These are phyloP conservation scores for Agriotes lineatus DNA, from an alignment of 2,888 invertebrate genomes.

Conservation along the genomic window DNA sequence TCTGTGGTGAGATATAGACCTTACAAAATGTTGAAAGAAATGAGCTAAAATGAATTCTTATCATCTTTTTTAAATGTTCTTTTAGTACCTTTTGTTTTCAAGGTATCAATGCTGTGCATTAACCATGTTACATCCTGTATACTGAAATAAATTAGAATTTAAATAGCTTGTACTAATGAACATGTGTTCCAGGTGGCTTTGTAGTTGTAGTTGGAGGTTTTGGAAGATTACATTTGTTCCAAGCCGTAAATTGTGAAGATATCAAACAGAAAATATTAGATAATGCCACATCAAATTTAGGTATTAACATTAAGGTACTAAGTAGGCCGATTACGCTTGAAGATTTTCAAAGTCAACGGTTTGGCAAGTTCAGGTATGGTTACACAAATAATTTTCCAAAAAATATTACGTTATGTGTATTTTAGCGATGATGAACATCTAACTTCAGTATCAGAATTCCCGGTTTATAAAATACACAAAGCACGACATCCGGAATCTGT, in stretches of 20 bases:
- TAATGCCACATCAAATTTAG: constrained; percentile 83
- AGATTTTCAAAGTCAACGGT: constrained; percentile 87
- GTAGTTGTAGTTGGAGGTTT: constrained; percentile 93
- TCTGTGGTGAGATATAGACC: too few relatives aligned
- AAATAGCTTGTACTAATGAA: too few relatives aligned
- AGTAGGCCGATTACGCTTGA: constrained; percentile 84
- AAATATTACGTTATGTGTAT: too few relatives aligned
- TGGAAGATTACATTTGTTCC: constrained; percentile 91
- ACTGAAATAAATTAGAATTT: too few relatives aligned
- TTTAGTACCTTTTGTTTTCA: too few relatives aligned
- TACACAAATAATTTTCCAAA: too few relatives aligned
- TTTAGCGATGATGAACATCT: constrained; percentile 93
- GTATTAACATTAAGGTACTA: constrained; percentile 85
- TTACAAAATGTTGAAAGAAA: too few relatives aligned
- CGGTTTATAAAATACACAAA: constrained; percentile 91
- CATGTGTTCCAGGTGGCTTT: constrained; percentile 75
- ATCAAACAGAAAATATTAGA: constrained; percentile 90
- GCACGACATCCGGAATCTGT: constrained; percentile 87
- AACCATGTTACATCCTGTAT: too few relatives aligned
- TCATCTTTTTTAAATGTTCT: too few relatives aligned
- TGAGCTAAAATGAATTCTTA: too few relatives aligned
- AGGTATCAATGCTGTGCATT: too few relatives aligned
- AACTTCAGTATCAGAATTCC: constrained; percentile 96
- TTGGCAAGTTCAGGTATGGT: constrained; percentile 94
- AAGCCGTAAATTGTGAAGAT: constrained; percentile 85